Evolutionary conservation across 2,888 invertebrate genomes (phyloP), one percentile per base, ranked within the genome.

Genomic region (Abscondita cerata): DNA sequence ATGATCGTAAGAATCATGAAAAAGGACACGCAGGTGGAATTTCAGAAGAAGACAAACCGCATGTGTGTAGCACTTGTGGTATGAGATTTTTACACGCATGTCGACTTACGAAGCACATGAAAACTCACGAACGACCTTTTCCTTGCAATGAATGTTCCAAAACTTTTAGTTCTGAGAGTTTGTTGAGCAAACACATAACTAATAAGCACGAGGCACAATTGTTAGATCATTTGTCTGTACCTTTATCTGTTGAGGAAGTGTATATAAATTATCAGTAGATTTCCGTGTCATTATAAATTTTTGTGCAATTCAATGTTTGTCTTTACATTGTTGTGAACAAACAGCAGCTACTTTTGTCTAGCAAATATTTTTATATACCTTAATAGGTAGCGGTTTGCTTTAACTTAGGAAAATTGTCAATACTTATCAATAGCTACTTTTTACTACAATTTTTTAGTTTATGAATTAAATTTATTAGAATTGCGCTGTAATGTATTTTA

Each of bases 71-170:
- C 34, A 56, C 69, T 15, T 79, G 79, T 61, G 69, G 74, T 41
- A 74, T 74, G 73, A 67, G 73, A 53, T 79, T 78, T 56, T 75
- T 73, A 53, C 76, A 78, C 64, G 74, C 73, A 0, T 84, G 83
- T 59, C 81, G 81, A 47, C 80, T 84, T 52, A 68, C 80, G 1
- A 83, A 81, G 69, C 85, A 85, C 72, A 70, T 83, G 68, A 76
- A 79, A 52, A 75, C 76, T 0, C 85, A 85, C 62, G 75, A 74
- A 18, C 70, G 73, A 57, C 72, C 72, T 1, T 73, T 65, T 55
- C 68, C 66, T 31, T 78, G 78, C 59, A 70, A 62, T 3, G 69
- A 74, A 44, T 78, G 78, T 61, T 59, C 67, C 3, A 76, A 75
- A 55, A 70, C 70, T 12, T 76, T 77, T 52, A 71, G 66, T 55